Percentiles rank a stretch among this genome's conserved stretches.
Conservation (phyloP, 2,113 vertebrate genomes). For the Ctenodactylus gundi region DNA sequence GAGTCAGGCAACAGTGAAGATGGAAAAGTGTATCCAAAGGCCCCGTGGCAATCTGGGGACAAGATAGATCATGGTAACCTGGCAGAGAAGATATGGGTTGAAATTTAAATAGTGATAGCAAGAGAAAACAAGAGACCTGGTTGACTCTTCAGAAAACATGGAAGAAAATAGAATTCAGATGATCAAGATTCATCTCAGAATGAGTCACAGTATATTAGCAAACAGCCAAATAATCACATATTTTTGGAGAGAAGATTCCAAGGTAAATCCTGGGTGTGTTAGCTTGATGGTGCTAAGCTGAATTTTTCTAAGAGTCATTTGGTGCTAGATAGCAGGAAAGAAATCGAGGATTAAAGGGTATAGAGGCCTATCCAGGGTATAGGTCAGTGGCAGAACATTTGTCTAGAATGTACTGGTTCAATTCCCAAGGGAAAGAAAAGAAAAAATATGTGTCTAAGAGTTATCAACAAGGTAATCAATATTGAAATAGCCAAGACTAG, state of each 20-base stretch:
- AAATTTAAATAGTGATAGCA: neutral
- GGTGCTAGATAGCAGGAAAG: neutral
- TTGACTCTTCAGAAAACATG: neutral
- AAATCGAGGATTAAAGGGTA: neutral
- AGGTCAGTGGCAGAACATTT: neutral
- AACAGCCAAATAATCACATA: neutral
- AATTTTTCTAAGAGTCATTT: neutral
- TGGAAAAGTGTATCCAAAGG: neutral
- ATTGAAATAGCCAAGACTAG: neutral
- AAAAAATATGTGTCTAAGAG: accelerated
- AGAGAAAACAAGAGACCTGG: neutral
- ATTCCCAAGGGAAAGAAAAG: neutral
- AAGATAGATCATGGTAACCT: accelerated
- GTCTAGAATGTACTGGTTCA: neutral
- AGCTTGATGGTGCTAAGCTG: neutral
- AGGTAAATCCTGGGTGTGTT: neutral
- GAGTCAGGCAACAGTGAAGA: neutral
- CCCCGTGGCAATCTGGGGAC: neutral
- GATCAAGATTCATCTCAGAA: too few species aligned
- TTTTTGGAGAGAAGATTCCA: neutral
- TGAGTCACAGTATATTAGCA: too few species aligned
- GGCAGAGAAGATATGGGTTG: neutral
- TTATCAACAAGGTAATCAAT: neutral
- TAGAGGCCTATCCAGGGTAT: neutral
- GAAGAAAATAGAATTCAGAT: neutral